These are phyloP conservation scores for Ophioninae sp. DNA, from an alignment of 2,888 invertebrate species.

Conservation along the genomic window DNA sequence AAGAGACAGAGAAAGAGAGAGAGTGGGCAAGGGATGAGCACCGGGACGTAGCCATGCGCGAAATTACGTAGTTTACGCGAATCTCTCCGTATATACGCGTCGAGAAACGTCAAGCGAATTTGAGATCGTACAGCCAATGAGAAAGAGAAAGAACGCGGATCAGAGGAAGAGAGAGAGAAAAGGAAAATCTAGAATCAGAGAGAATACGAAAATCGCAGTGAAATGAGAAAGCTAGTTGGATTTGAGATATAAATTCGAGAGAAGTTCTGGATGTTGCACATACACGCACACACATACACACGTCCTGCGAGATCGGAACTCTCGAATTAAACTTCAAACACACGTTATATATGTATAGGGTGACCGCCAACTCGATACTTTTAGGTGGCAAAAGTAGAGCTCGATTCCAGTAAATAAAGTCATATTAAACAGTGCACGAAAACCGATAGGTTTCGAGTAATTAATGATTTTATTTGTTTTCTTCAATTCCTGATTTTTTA, in stretches of 20 bases:
- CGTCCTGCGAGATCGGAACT: conserved; percentile 14
- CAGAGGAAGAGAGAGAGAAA: conserved; percentile 5
- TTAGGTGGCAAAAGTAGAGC: too few relatives aligned
- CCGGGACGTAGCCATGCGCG: conserved; percentile 72
- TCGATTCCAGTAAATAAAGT: too few relatives aligned
- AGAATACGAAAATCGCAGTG: conserved; percentile 51
- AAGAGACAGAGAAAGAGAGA: conserved; percentile 47
- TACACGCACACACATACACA: conserved; percentile 13
- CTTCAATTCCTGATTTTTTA: too few relatives aligned
- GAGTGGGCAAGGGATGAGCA: conserved; percentile 39
- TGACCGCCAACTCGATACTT: too few relatives aligned
- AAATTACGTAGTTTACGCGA: conserved; percentile 75
- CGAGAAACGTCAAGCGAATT: conserved; percentile 66
- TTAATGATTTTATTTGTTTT: too few relatives aligned
- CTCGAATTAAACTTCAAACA: conserved; percentile 32
- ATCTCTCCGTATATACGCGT: conserved; percentile 37
- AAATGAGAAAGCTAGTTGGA: conserved; percentile 50
- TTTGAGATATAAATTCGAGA: conserved; percentile 55
- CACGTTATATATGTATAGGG: conserved; percentile 1
- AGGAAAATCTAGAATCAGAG: conserved; percentile 45
- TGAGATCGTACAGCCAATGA: conserved; percentile 36
- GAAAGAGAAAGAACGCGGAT: conserved; percentile 1
- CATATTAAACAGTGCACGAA: too few relatives aligned
- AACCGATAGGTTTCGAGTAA: too few relatives aligned
- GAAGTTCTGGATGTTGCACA: conserved; percentile 48